Percentiles rank a stretch among this genome's conserved stretches.
Conservation (phyloP, 2,797 vertebrate species). For the Capromys pilorides region DNA sequence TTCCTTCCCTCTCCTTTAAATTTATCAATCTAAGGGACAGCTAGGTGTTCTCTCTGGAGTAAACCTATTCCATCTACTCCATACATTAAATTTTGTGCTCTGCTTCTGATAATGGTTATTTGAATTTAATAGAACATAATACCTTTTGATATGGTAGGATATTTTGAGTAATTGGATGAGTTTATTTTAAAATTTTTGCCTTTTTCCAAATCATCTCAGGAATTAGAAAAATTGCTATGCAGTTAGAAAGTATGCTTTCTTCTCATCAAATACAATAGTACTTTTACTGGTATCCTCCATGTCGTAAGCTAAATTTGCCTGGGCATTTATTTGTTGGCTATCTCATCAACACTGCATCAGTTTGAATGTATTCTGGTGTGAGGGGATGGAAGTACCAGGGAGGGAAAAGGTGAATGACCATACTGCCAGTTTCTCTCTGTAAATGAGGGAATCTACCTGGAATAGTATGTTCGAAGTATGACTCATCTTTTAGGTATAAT, state of each 20-base stretch:
- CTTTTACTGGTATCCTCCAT: neutral
- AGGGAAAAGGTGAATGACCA: neutral
- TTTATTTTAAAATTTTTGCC: neutral
- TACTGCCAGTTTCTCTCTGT: neutral
- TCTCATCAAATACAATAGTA: neutral
- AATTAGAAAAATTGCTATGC: neutral
- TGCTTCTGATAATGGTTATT: neutral
- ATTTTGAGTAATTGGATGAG: constrained; percentile 43
- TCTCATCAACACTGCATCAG: neutral
- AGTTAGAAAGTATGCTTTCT: neutral
- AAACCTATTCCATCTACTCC: too few species aligned
- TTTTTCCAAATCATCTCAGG: constrained; percentile 55
- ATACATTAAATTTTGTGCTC: neutral
- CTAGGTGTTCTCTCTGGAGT: neutral
- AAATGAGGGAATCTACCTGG: neutral
- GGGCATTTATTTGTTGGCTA: neutral
- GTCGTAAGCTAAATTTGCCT: neutral
- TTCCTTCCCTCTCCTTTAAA: neutral
- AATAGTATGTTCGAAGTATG: neutral
- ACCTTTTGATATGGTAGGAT: neutral
- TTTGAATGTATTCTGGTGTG: neutral
- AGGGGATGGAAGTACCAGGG: neutral
- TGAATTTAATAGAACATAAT: constrained; percentile 3
- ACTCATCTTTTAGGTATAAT: neutral
- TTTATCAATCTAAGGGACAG: constrained; percentile 11